These are phyloP conservation scores for Lepidochitona cinerea DNA, from an alignment of 2,888 invertebrate genomes.

Conservation along the genomic window DNA sequence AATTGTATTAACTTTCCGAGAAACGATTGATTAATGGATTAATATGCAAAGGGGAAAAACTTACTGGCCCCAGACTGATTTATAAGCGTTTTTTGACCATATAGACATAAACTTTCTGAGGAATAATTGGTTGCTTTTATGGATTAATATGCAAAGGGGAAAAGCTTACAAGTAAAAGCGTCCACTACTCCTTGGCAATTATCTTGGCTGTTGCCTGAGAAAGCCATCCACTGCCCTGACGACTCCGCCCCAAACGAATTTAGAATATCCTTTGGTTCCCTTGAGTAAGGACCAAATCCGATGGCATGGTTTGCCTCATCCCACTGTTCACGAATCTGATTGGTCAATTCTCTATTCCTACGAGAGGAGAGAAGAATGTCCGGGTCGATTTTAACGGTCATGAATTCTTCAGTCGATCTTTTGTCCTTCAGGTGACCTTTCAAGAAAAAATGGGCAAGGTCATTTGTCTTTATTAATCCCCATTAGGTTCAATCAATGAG, in stretches of 20 bases:
- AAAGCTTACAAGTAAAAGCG: constrained; percentile 60
- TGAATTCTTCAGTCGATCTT: constrained; percentile 32
- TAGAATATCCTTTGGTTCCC: constrained; percentile 47
- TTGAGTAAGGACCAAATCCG: constrained; percentile 51
- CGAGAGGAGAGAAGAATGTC: constrained; percentile 41
- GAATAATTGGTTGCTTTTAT: too few species aligned
- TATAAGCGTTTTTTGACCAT: too few species aligned
- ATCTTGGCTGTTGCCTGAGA: constrained; percentile 48
- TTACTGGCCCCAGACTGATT: too few species aligned
- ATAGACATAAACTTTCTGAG: too few species aligned
- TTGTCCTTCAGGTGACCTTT: constrained; percentile 27
- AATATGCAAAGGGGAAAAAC: too few species aligned
- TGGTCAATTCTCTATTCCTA: constrained; percentile 40
- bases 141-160: too few species aligned
- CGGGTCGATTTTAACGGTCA: constrained; percentile 37
- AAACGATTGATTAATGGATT: too few species aligned
- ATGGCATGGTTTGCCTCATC: constrained; percentile 49
- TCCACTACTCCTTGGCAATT: constrained; percentile 55
- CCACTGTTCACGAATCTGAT: constrained; percentile 54
- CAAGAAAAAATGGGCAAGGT: not conserved
- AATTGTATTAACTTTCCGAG: too few species aligned
- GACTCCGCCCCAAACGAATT: constrained; percentile 37
- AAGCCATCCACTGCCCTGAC: constrained; percentile 49
- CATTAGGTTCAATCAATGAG: not conserved
- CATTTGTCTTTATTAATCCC: not conserved